Percentiles rank a stretch among this genome's conserved stretches.
Conservation (phyloP, 2,113 vertebrate genomes). For the Hippolais icterina region DNA sequence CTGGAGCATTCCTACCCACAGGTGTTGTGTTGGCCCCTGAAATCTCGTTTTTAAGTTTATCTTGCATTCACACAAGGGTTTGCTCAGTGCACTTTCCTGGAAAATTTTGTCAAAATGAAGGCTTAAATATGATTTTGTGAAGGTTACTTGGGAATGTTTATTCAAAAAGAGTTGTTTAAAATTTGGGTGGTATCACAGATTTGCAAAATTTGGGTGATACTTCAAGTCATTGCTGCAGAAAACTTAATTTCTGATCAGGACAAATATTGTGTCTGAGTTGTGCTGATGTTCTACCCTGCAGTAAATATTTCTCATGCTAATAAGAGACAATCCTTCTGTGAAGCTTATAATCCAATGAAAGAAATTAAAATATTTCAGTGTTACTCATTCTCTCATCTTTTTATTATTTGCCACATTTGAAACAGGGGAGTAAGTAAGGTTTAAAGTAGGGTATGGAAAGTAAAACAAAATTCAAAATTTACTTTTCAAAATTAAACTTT, state of each 20-base stretch:
- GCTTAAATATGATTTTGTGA: background rate
- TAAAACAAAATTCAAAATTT: background rate
- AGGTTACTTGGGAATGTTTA: background rate
- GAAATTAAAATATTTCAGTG: background rate
- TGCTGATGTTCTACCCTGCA: background rate
- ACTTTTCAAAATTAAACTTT: background rate
- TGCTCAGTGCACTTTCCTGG: background rate
- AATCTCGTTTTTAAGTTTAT: background rate
- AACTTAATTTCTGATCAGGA: background rate
- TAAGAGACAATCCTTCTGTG: background rate
- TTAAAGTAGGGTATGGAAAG: background rate
- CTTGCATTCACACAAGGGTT: background rate
- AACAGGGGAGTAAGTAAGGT: background rate
- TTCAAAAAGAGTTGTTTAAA: background rate
- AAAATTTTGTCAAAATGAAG: background rate
- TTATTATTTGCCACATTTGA: background rate
- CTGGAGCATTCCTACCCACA: background rate
- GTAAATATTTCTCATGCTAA: background rate
- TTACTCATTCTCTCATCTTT: background rate
- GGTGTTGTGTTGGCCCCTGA: background rate
- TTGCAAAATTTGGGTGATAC: background rate
- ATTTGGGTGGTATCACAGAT: background rate
- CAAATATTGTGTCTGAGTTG: background rate
- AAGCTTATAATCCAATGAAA: background rate
- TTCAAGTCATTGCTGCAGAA: background rate